These are phyloP conservation scores for Sicus ferrugineus DNA, from an alignment of 2,888 invertebrate genomes.

Conservation along the genomic window DNA sequence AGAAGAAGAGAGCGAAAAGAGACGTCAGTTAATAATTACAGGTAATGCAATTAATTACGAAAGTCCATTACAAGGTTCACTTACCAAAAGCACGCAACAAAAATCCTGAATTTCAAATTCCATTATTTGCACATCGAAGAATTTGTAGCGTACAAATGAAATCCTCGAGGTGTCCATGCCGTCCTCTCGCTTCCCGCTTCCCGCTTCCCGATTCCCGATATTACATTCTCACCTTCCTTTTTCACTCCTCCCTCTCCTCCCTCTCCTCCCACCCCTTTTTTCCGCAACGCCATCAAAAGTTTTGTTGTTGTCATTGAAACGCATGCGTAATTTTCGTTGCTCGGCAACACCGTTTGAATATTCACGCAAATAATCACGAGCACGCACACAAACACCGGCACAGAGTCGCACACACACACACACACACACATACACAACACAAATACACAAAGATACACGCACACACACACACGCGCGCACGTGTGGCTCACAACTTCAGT, in stretches of 20 bases:
- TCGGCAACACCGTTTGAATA: conserved; percentile 59
- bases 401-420: conserved; percentile 9
- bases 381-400: conserved; percentile 2
- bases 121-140: conserved; percentile 43
- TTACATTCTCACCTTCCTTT: neutral
- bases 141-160: conserved; percentile 30
- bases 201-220: neutral
- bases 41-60: neutral
- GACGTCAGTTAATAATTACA: neutral
- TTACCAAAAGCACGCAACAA: conserved; percentile 32
- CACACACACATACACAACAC: conserved; percentile 7
- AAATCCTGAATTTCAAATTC: neutral
- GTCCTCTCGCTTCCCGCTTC: neutral
- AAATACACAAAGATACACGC: neutral
- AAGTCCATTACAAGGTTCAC: neutral
- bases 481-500: conserved; percentile 26
- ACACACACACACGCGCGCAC: neutral
- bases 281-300: neutral
- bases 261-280: neutral
- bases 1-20: neutral
- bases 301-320: conserved; percentile 41
- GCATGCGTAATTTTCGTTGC: conserved; percentile 61
- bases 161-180: neutral
- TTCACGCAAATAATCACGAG: conserved; percentile 52
- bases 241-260: neutral